Conservation (phyloP, 2,113 vertebrate genomes). For the Ceyx cyanopectus region DNA sequence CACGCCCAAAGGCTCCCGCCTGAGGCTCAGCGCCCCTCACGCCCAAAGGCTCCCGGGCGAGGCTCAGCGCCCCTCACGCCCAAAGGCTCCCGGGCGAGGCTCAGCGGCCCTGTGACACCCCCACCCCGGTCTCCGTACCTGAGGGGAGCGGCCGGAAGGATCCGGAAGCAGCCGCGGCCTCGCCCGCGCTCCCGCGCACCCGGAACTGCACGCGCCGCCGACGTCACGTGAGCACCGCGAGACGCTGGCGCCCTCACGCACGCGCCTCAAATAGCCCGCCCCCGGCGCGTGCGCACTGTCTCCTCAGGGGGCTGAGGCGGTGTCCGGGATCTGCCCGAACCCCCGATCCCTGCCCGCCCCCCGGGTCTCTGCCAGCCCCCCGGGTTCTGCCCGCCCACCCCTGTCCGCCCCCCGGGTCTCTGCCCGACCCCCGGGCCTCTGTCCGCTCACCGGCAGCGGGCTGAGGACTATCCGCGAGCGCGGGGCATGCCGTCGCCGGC, state of each 20-base stretch:
- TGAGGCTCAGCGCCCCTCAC: too few relatives aligned
- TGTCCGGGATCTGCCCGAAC: not conserved
- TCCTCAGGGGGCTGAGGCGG: too few relatives aligned
- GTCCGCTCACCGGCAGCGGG: not conserved
- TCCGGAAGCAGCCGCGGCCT: not conserved
- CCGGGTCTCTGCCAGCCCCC: not conserved
- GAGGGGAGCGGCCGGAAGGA: accelerated
- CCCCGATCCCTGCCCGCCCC: not conserved
- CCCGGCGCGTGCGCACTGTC: too few relatives aligned
- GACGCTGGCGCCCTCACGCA: too few relatives aligned
- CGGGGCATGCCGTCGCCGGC: not conserved
- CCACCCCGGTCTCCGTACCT: not conserved
- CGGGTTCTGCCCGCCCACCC: too few relatives aligned
- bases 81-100: too few relatives aligned
- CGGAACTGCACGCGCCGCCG: not conserved
- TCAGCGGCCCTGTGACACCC: not conserved
- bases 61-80: not conserved
- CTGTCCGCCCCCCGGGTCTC: accelerated
- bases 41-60: not conserved
- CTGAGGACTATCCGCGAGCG: too few relatives aligned
- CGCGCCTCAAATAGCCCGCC: too few relatives aligned
- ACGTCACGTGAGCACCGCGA: too few relatives aligned
- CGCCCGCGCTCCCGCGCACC: not conserved
- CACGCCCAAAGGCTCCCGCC: not conserved
- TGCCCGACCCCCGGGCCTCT: not conserved